Base-by-base conservation (phyloP, 1,140 invertebrate species). In the Drosophila bipectinata region DNA sequence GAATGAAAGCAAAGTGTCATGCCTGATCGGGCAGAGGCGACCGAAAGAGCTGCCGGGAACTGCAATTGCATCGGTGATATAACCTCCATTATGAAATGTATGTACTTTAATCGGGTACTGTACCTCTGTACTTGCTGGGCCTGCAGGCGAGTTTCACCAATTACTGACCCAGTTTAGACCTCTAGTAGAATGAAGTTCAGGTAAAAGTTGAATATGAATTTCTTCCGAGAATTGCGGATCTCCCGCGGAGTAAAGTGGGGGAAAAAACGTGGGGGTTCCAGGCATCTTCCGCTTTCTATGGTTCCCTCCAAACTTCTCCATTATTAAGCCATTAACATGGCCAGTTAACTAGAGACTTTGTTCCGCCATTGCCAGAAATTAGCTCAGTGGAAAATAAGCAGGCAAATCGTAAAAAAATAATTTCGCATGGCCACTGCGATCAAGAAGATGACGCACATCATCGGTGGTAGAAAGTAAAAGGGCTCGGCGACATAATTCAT, bases 391-490 rank as follows among this genome's bases (percentile, higher is more conserved):
- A 55, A 49, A 49, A 60, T 37, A 71, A 67, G 79, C 52, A 51
- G 47, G 9, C 32, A 52, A 52, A 52, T 12, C 56, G 9, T 34
- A 34, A 24, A 58, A 34, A 44, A 47, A 48, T 47, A 14, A 73
- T 80, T 77, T 79, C 77, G 76, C 77, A 83, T 76, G 62, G 34
- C 52, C 32, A 45, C 34, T 6, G 24, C 7, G 24, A 48, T 57
- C 63, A 18, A 69, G 68, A 68, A 69, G 68, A 55, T 18, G 62
- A 48, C 21, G 69, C 56, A 41, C 30, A 34, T 39, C 60, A 54
- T 77, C 49, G 66, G 41, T 55, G 81, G 88, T 88, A 87, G 83
- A 87, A 87, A 87, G 82, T 87, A 82, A 88, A 82, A 88, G 72
- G 82, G 83, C 45, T 54, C 59, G 68, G 83, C 69, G 66, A 87